Percentiles rank a stretch among this genome's conserved stretches.
Conservation (phyloP, 2,888 invertebrate genomes). For the Magallana nippona region DNA sequence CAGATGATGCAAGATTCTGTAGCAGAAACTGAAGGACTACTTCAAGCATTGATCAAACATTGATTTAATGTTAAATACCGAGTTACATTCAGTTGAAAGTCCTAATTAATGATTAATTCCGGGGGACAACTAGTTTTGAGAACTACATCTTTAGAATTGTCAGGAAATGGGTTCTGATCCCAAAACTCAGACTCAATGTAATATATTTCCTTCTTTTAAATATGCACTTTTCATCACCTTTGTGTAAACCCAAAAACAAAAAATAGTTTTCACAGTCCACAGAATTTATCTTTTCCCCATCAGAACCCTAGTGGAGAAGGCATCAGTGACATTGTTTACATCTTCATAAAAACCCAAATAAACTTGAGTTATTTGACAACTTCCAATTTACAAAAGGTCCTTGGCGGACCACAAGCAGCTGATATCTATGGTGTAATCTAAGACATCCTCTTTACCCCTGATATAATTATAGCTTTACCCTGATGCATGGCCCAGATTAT, state of each 20-base stretch:
- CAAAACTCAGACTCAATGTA: not conserved
- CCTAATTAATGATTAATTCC: not conserved
- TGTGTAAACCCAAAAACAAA: not conserved
- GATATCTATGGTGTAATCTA: not conserved
- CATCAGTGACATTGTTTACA: no score
- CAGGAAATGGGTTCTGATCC: not conserved
- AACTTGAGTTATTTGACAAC: no score
- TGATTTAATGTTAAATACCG: no score
- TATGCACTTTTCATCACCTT: not conserved
- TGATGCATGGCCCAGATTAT: not conserved
- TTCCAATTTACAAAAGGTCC: not conserved
- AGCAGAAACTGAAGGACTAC: no score
- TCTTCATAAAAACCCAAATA: no score
- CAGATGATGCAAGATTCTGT: no score
- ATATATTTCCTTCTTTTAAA: constrained; percentile 13
- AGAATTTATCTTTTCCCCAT: no score
- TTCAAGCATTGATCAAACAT: no score
- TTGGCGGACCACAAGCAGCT: not conserved
- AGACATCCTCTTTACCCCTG: not conserved
- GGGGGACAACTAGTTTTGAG: not conserved
- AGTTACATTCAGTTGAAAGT: constrained; percentile 4
- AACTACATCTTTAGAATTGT: not conserved
- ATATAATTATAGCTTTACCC: not conserved
- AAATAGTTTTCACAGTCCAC: no score
- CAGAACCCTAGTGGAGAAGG: no score